phyloP scores from a whole-genome alignment of 2,797 vertebrate genomes.

The Xyrichtys novacula region DNA sequence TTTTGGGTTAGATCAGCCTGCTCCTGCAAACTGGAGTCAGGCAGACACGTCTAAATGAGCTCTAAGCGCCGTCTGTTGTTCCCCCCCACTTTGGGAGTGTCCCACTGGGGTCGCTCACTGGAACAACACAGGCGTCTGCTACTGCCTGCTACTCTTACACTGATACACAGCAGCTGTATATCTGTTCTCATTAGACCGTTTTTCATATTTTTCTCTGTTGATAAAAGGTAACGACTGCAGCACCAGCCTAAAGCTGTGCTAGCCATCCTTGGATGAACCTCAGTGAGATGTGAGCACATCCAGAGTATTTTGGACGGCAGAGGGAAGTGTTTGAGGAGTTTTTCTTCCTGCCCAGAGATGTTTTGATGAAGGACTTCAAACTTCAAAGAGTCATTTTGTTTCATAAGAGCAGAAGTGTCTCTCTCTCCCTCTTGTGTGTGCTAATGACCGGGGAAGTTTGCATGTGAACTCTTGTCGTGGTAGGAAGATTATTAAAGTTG shows the following conservation, averaged over 20 bases:
- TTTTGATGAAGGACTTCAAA: slow-evolving; percentile 43
- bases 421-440: not conserved
- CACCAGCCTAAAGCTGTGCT: slow-evolving; percentile 35
- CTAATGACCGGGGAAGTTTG: not conserved
- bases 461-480: not conserved
- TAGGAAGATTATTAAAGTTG: slow-evolving; percentile 36
- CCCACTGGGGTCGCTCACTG: slow-evolving; percentile 43
- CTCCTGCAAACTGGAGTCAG: slow-evolving; percentile 40
- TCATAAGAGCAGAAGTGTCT: slow-evolving; percentile 29
- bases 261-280: slow-evolving; percentile 30
- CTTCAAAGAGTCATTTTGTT: slow-evolving; percentile 12
- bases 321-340: slow-evolving; percentile 39
- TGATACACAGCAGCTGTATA: slow-evolving; percentile 42
- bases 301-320: slow-evolving; percentile 52
- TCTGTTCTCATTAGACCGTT: slow-evolving; percentile 3
- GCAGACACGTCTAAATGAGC: slow-evolving; percentile 59
- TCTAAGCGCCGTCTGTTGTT: slow-evolving; percentile 61
- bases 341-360: slow-evolving; percentile 43
- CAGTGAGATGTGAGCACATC: slow-evolving; percentile 46
- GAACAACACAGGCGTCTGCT: slow-evolving; percentile 17
- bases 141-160: slow-evolving; percentile 22
- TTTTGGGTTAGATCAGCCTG: slow-evolving; percentile 39
- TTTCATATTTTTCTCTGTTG: not conserved
- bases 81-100: slow-evolving; percentile 43
- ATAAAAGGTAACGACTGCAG: slow-evolving; percentile 16